Evolutionary conservation across 2,113 vertebrate species (phyloP), one percentile per base, ranked within the genome.

Genomic region (Xerus inauris): DNA sequence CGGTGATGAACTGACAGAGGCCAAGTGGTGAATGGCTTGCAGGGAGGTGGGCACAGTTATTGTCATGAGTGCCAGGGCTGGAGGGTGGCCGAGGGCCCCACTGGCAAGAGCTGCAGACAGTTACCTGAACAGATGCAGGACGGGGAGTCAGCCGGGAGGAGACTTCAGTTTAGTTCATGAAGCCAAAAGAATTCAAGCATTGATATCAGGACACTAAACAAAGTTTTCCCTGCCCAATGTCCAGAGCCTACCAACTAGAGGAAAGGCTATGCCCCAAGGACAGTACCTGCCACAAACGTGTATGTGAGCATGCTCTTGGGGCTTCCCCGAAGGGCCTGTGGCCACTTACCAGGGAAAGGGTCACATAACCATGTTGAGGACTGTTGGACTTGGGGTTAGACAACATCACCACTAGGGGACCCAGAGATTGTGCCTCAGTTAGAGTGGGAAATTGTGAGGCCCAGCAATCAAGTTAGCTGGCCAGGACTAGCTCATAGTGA

Each of bases 91-190:
- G 28, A 59, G 0, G 19, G 42, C 28, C 72, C 32, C 35, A 76
- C 7, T 32, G 26, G 30, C n/a, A 16, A 26, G 8, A 35, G 35
- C 64, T 12, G 0, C 30, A 22, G 17, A 40, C 0, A 20, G n/a
- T 30, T 57, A 35, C 8, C 17, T 0, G 0, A 83, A 16, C 13
- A 7, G 1, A 7, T 5, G 3, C 13, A 5, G 1, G 14, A 16
- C 4, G 5, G 12, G n/a, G 11, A 47, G 89, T 51, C 14, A 10
- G 30, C 73, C 28, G 22, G 12, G 9, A 20, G 28, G 24, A 49
- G 4, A 9, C 42, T 75, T n/a, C 1, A 4, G 4, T 8, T 65
- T 72, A 42, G 40, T 84, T 13, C 40, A 38, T 35, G 35, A 81
- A 69, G 40, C 22, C 67, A 76, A 65, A 77, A 30, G 38, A 57